Conservation (phyloP, 2,113 vertebrate species). For the Corydoras sp. region DNA sequence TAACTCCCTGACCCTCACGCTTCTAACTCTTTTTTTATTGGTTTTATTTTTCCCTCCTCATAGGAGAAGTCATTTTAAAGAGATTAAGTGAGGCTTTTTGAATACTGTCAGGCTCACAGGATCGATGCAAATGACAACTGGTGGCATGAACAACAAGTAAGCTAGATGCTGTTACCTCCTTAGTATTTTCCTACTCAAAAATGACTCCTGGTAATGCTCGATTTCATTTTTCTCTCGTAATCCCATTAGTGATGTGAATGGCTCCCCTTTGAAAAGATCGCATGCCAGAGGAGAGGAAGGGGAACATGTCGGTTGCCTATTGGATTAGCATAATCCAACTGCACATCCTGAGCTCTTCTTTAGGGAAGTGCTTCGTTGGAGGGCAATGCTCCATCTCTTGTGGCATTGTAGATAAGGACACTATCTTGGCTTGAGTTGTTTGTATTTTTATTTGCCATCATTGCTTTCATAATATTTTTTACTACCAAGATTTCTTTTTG, state of each 20-base stretch:
- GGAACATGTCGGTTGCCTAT: conserved; percentile 35
- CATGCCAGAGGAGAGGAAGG: conserved; percentile 36
- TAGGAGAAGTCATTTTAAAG: conserved; percentile 26
- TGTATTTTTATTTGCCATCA: conserved; percentile 3
- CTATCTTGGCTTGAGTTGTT: conserved; percentile 9
- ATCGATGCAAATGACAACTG: conserved; percentile 39
- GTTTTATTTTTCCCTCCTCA: conserved; percentile 5
- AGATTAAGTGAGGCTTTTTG: conserved; percentile 34
- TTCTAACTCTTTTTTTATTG: conserved; percentile 12
- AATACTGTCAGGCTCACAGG: conserved; percentile 23
- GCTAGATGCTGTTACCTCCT: conserved; percentile 24
- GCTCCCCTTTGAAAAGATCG: conserved; percentile 36
- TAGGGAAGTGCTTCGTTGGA: conserved; percentile 29
- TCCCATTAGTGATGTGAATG: conserved; percentile 50
- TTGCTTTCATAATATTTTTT: neutral
- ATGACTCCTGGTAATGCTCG: conserved; percentile 29
- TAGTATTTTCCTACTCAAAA: conserved; percentile 7
- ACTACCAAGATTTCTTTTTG: too few species aligned
- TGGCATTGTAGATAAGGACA: conserved; percentile 35
- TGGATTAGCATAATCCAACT: conserved; percentile 48
- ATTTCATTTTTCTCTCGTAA: conserved; percentile 42
- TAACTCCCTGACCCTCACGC: conserved; percentile 31
- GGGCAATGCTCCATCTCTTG: conserved; percentile 33
- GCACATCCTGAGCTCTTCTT: conserved; percentile 32
- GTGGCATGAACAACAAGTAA: conserved; percentile 22